Conservation (phyloP, 2,113 vertebrate genomes). For the Neomonachus schauinslandi region DNA sequence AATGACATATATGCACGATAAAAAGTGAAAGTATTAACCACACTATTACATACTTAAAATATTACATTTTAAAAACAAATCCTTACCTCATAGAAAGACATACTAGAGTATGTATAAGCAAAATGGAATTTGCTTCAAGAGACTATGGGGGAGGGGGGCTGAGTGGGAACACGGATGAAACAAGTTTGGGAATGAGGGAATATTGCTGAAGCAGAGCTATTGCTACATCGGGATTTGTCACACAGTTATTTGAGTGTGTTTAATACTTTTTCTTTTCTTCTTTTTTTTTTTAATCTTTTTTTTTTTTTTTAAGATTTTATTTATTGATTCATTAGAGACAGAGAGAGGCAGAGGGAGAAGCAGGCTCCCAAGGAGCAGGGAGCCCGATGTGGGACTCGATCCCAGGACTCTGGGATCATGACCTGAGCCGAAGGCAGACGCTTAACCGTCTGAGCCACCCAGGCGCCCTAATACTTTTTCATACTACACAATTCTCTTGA, state of each 20-base stretch:
- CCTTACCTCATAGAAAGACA: background rate
- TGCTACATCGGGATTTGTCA: accelerated
- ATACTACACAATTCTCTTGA: background rate
- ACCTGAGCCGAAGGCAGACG: too few relatives aligned
- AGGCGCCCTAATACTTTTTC: background rate
- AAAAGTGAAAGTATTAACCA: background rate
- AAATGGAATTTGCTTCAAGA: background rate
- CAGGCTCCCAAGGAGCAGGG: too few relatives aligned
- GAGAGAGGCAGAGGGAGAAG: too few relatives aligned
- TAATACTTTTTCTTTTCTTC: background rate
- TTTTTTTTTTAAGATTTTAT: too few relatives aligned
- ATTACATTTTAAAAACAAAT: background rate
- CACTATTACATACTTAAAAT: background rate
- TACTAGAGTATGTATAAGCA: background rate
- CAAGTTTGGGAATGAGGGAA: accelerated
- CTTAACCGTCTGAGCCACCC: too few relatives aligned
- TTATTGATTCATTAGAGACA: too few relatives aligned
- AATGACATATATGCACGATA: background rate
- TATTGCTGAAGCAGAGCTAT: accelerated
- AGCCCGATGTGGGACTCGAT: too few relatives aligned
- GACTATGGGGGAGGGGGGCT: accelerated
- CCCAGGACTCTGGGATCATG: too few relatives aligned
- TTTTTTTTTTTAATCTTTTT: too few relatives aligned
- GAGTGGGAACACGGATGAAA: accelerated
- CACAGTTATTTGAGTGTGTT: background rate